A percentile compares a stretch with the other conserved stretches of the same genome.
Conservation (phyloP, 2,113 vertebrate species). For the Dolichotis patagonum region DNA sequence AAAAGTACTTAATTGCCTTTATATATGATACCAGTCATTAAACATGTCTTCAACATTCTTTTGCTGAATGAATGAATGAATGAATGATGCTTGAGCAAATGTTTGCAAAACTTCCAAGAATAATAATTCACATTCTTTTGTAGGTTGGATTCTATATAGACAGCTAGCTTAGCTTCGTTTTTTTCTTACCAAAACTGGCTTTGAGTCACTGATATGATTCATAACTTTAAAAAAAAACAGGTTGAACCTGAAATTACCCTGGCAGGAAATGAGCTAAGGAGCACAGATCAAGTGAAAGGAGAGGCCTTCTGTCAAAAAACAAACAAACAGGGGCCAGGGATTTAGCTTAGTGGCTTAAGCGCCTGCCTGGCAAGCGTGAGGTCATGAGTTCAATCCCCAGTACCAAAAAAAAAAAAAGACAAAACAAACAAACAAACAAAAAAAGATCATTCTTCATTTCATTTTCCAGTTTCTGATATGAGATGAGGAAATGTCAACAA, state of each 20-base stretch:
- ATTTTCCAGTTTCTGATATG: conserved; percentile 13
- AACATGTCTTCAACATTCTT: conserved; percentile 50
- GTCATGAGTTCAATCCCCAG: no score
- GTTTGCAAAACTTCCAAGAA: conserved; percentile 51
- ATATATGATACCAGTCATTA: neutral
- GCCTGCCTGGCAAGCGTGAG: no score
- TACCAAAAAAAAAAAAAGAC: no score
- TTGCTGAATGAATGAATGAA: conserved; percentile 63
- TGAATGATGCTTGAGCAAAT: conserved; percentile 32
- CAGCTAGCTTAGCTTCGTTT: neutral
- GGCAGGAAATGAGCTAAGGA: conserved; percentile 61
- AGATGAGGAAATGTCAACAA: neutral
- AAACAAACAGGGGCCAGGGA: no score
- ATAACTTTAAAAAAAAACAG: conserved; percentile 64
- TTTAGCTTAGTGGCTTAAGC: no score
- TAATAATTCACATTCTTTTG: conserved; percentile 21
- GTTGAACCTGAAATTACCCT: conserved; percentile 67
- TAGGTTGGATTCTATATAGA: conserved; percentile 50
- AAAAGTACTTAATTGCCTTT: conserved; percentile 35
- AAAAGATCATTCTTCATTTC: neutral
- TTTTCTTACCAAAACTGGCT: neutral
- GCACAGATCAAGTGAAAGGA: conserved; percentile 9
- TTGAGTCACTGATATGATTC: conserved; percentile 77
- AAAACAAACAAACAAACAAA: neutral
- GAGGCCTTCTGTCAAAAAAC: neutral